Base-by-base conservation (phyloP, 2,113 vertebrate genomes). In the Cercopithecus mona region DNA sequence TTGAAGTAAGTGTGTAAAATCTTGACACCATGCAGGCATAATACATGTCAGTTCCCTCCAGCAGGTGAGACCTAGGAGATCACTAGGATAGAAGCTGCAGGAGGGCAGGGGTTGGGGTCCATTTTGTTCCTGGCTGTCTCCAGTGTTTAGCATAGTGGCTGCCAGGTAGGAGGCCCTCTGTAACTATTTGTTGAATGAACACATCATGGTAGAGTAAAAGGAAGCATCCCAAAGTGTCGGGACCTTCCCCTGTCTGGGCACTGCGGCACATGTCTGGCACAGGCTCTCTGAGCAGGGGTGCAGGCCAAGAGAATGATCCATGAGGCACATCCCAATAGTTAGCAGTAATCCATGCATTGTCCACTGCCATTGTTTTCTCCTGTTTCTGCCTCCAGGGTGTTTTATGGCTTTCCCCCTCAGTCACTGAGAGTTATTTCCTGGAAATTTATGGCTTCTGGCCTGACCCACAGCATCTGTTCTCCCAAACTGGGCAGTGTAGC, bases 321-420 rank as follows among this genome's bases (percentile, higher is more conserved):
- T 55, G 90, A 86, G 96, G 96, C 48, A 90, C 88, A 61, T 97
- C 94, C 96, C 88, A 91, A 90, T 0, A 25, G 83, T 97, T 84
- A 96, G 89, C 94, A 93, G 83, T 94, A 96, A 97, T 96, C 40
- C 45, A 40, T 87, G 93, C 45, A 0, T 93, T 96, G 94, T 96
- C 92, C 90, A 76, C 85, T 92, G 97, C 95, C 97, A 85, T 78
- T 97, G 85, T 96, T 98, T 93, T 86, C 92, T 97, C 97, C 87
- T 68, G 16, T 83, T 91, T 84, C 97, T 96, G 96, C 96, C 96
- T 96, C 82, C 59, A 6, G 78, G 86, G 68, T 96, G 90, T 93
- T 98, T 98, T 98, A 98, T 98, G 97, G 97, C 92, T 91, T 95
- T 97, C 97, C 97, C 81, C 45, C 57, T 92, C 92, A 55, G 86